Base-by-base conservation (phyloP, 2,888 invertebrate species). In the Micoletzkya japonica region DNA sequence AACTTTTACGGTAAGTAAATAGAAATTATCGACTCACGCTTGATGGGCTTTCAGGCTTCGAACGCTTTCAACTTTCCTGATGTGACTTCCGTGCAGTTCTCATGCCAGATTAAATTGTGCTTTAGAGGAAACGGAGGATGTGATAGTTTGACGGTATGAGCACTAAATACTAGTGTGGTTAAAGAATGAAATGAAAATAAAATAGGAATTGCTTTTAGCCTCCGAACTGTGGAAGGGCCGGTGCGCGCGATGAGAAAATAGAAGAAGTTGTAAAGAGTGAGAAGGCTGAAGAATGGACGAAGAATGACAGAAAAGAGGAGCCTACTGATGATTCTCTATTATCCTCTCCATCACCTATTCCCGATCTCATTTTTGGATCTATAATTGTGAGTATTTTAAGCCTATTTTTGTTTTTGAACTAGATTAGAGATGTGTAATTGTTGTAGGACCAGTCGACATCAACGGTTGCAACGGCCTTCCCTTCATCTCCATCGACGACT, bases 61-160 rank as follows among this genome's bases (percentile, higher is more conserved):
- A 74, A 78, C 26, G 84, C 84, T 1, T 84, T 84, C 78, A 82
- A 83, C 73, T 82, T 84, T 71, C 84, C 84, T 24, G 84, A 84
- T 73, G 76, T 77, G 52, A 79, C 75, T 30, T 75, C 72, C 44
- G 76, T 84, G 59, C 75, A 71, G 37, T 85, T 83, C 77, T 78
- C 77, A 17, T 84, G 84, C 73, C 76, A 82, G 64, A 85, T 84
- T 71, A 72, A 77, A 67, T 74, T 82, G n/a, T 84, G 84, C 72
- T 74, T 77, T 56, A 76, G 73, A 32, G 70, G 74, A 30, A 76
- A 74, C 60, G 76, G 73, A 28, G 76, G 77, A n/a, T 84, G 84
- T 70, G 49, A 70, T 26, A 58, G 64, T 4, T 72, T 80, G 36
- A 79, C 79, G 61, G 81, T 81, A 3, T 30, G 67, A n/a, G n/a